Evolutionary conservation across 2,113 vertebrate genomes (phyloP).

Genomic region (Oriolus oriolus): DNA sequence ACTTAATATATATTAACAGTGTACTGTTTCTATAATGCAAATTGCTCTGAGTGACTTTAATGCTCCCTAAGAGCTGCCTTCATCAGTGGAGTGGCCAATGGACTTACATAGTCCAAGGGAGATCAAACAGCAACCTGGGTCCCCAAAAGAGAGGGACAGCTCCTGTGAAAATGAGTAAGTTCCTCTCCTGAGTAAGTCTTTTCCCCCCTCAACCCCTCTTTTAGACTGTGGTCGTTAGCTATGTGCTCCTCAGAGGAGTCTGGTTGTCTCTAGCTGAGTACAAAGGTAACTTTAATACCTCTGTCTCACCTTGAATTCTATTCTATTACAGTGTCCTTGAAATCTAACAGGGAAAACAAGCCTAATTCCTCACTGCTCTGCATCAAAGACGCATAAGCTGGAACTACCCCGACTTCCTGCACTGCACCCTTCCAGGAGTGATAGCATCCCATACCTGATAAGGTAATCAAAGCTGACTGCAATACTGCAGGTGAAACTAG

Average conservation of each 20-base stretch:
- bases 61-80: not conserved
- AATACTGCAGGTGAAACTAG: not conserved
- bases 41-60: not conserved
- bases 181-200: not conserved
- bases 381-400: not conserved
- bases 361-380: not conserved
- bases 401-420: not conserved
- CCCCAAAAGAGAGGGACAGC: not conserved
- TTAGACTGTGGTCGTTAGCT: not conserved
- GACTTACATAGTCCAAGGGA: not conserved
- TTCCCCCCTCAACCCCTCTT: not conserved
- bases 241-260: not conserved
- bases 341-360: conserved; percentile 38
- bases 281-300: conserved; percentile 47
- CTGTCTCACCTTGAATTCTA: conserved; percentile 35
- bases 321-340: not conserved
- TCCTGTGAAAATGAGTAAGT: not conserved
- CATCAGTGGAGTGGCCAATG: not conserved
- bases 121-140: not conserved
- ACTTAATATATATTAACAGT: not conserved
- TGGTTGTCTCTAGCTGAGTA: conserved; percentile 32
- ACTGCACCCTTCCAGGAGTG: not conserved
- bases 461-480: conserved; percentile 8
- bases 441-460: not conserved
- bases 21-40: not conserved